These are phyloP conservation scores for Drosophila putrida DNA, from an alignment of 2,888 invertebrate species.

Conservation along the genomic window DNA sequence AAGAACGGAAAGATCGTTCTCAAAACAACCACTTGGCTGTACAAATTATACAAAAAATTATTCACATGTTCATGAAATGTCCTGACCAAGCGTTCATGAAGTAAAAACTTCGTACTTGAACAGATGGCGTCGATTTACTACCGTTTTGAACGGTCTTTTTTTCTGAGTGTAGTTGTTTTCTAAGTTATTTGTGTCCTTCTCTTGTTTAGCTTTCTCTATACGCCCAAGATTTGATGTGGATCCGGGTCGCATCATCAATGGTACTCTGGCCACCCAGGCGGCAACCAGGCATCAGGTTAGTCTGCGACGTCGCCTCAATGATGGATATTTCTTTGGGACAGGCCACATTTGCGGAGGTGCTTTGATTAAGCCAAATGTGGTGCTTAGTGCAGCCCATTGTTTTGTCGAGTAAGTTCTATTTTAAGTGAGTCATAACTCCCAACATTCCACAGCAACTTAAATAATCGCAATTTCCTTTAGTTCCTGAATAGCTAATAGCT, in stretches of 20 bases:
- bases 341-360: constrained; percentile 83
- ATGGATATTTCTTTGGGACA: constrained; percentile 77
- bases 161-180: not conserved
- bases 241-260: constrained; percentile 77
- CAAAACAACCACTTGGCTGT: no score
- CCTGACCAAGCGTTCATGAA: no score
- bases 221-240: constrained; percentile 57
- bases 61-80: no score
- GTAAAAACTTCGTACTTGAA: no score
- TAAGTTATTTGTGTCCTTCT: not conserved
- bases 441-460: no score
- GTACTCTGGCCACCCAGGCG: constrained; percentile 64
- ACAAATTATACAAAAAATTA: no score
- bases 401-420: constrained; percentile 78
- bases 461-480: no score
- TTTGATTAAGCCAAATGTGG: constrained; percentile 72
- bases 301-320: constrained; percentile 69
- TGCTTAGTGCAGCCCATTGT: constrained; percentile 83
- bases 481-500: no score
- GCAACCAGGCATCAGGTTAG: constrained; percentile 82
- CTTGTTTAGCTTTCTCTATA: constrained; percentile 18
- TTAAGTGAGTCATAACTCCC: no score
- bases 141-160: no score
- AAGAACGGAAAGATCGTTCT: no score
- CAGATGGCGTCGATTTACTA: no score